Percentiles rank a stretch among this genome's conserved stretches.
These are phyloP conservation scores for Lacerta viridis DNA, from an alignment of 2,797 vertebrate species.

Conservation along the genomic window DNA sequence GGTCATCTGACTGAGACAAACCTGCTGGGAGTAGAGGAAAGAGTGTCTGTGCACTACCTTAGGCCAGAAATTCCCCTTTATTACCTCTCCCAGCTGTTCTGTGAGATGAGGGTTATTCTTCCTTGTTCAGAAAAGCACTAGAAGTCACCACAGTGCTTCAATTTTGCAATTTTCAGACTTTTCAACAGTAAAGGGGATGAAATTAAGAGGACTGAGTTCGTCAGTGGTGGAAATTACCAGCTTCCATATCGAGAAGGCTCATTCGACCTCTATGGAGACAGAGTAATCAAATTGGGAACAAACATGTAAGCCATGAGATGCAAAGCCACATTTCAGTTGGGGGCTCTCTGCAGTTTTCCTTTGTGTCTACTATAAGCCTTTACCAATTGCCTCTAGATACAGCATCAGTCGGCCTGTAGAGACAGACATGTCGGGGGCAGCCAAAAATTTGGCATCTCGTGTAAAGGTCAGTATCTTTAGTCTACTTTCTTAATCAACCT, in stretches of 20 bases:
- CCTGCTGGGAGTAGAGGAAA: not conserved
- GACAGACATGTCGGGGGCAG: conserved; percentile 89
- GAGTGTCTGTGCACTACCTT: not conserved
- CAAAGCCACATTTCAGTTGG: not conserved
- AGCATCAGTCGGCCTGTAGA: conserved; percentile 92
- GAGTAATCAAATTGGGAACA: conserved; percentile 94
- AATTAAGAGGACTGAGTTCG: conserved; percentile 86
- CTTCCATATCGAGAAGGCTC: conserved; percentile 90
- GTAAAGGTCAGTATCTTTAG: conserved; percentile 85
- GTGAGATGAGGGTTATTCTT: conserved; percentile 5
- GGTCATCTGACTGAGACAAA: not conserved
- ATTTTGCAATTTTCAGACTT: conserved; percentile 80
- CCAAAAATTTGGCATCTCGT: conserved; percentile 86
- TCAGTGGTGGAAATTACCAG: conserved; percentile 87
- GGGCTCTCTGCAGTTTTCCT: not conserved
- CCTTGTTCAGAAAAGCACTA: conserved; percentile 11
- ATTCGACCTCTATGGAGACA: conserved; percentile 94
- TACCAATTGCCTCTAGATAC: conserved; percentile 84
- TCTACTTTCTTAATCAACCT: not conserved
- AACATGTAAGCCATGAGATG: conserved; percentile 89
- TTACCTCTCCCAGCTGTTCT: not conserved
- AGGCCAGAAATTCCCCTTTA: not conserved
- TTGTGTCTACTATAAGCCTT: not conserved
- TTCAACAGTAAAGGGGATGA: conserved; percentile 91
- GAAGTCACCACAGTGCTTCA: conserved; percentile 13